Conservation (phyloP, 2,113 vertebrate species). For the Marmota monax region DNA sequence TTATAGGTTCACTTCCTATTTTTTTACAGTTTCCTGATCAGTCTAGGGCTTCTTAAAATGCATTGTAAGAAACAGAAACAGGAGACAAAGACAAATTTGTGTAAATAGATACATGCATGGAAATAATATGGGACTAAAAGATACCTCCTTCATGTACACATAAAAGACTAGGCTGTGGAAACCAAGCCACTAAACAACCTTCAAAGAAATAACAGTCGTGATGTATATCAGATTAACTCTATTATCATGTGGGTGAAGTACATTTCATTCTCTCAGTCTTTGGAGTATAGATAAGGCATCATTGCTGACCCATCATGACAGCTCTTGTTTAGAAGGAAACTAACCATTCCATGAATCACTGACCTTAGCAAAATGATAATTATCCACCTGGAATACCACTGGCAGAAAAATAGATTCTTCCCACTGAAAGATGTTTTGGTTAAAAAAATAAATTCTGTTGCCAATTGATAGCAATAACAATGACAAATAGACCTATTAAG, state of each 20-base stretch:
- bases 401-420: neutral
- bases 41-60: constrained; percentile 40
- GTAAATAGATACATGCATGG: neutral
- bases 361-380: neutral
- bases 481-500: neutral
- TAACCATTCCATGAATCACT: neutral
- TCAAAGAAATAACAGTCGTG: neutral
- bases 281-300: neutral
- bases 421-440: neutral
- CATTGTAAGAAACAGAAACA: neutral
- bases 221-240: neutral
- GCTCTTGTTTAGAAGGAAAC: constrained; percentile 22
- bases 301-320: neutral
- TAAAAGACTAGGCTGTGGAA: neutral
- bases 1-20: constrained; percentile 30
- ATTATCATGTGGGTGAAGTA: neutral
- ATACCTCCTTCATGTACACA: neutral
- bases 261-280: neutral
- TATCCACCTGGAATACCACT: neutral
- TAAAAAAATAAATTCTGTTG: neutral
- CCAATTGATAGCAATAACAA: neutral
- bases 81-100: constrained; percentile 38
- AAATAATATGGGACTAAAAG: constrained; percentile 12
- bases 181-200: constrained; percentile 14
- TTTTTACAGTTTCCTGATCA: constrained; percentile 34